A percentile compares a stretch with the other conserved stretches of the same genome.
These are phyloP conservation scores for Tinea pellionella DNA, from an alignment of 2,888 invertebrate genomes.

Conservation along the genomic window DNA sequence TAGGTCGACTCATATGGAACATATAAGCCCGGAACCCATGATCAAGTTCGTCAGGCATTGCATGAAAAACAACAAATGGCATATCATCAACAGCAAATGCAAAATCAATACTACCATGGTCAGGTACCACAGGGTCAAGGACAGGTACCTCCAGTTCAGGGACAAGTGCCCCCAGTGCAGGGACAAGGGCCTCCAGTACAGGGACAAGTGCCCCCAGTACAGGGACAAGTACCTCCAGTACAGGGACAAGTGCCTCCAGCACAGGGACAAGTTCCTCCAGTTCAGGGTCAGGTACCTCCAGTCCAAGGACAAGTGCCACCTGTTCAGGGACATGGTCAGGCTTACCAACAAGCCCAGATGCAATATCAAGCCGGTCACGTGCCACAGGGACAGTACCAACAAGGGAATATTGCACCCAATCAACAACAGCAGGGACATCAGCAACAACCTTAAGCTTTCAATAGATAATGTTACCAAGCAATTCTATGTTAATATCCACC, in stretches of 20 bases:
- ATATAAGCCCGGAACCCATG: slow-evolving; percentile 48
- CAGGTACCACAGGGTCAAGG: slow-evolving; percentile 22
- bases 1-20: slow-evolving; percentile 53
- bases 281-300: slow-evolving; percentile 16
- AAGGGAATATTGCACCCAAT: not conserved
- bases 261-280: not conserved
- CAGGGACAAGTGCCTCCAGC: slow-evolving; percentile 19
- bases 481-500: no score
- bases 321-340: not conserved
- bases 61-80: slow-evolving; percentile 27
- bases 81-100: slow-evolving; percentile 33
- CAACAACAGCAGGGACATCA: not conserved
- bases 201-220: slow-evolving; percentile 15
- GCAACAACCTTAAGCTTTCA: not conserved
- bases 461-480: no score
- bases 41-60: slow-evolving; percentile 48
- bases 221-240: slow-evolving; percentile 20
- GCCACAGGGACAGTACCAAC: not conserved
- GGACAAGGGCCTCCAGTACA: slow-evolving; percentile 21
- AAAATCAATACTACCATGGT: slow-evolving; percentile 20
- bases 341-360: not conserved
- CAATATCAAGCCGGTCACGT: not conserved
- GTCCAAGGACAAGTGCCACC: not conserved
- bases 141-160: slow-evolving; percentile 17
- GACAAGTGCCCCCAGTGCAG: slow-evolving; percentile 18